Evolutionary conservation across 1,140 invertebrate species (phyloP).

Genomic region (Mesaphorura yosii): DNA sequence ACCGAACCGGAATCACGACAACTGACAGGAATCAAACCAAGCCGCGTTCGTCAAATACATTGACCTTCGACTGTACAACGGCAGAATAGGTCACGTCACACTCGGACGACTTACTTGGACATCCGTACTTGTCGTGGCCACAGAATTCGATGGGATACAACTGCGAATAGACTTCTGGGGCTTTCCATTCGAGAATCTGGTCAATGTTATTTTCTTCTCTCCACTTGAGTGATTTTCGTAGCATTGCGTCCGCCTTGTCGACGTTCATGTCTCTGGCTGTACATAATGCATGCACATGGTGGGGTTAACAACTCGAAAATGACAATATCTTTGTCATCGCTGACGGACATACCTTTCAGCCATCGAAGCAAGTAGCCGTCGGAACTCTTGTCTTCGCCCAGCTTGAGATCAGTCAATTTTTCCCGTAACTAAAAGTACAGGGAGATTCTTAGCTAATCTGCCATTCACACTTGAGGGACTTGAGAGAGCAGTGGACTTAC

Average conservation of each 20-base stretch:
- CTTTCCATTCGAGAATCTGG: neutral
- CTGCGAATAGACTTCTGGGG: neutral
- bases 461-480: neutral
- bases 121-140: neutral
- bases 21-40: constrained; percentile 3
- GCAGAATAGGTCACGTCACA: neutral
- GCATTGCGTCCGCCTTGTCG: neutral
- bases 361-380: neutral
- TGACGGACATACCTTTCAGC: neutral
- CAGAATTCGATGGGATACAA: constrained; percentile 9
- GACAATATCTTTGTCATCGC: neutral
- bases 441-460: neutral
- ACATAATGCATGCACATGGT: neutral
- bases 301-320: neutral
- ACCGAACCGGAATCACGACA: neutral
- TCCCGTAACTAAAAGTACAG: neutral
- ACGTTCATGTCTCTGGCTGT: neutral
- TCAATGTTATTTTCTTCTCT: neutral
- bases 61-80: neutral
- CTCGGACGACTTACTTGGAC: neutral
- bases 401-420: neutral
- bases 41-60: too few species aligned
- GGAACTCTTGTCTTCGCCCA: neutral
- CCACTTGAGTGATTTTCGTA: constrained; percentile 1
- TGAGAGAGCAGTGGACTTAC: neutral